Conservation (phyloP, 2,113 vertebrate genomes). For the Crotalus tigris region DNA sequence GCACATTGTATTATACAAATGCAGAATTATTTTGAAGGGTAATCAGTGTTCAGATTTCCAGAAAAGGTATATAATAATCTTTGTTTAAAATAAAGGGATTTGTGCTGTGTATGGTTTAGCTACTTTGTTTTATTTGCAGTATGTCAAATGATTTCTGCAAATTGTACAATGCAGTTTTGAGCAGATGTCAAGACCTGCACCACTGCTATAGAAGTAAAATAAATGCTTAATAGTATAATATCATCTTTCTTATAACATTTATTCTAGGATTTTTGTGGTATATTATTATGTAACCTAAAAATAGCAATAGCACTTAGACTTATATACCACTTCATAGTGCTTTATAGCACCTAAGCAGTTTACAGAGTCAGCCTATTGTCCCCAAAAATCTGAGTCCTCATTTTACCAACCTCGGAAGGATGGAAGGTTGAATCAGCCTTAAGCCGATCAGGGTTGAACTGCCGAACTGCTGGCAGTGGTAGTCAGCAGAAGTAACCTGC, state of each 20-base stretch:
- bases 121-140: slow-evolving; percentile 15
- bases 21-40: slow-evolving; percentile 36
- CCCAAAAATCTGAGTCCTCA: not conserved
- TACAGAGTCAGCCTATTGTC: not conserved
- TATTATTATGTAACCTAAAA: slow-evolving; percentile 16
- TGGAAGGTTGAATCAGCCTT: not conserved
- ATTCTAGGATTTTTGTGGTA: not conserved
- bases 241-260: not conserved
- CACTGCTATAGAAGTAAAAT: slow-evolving; percentile 18
- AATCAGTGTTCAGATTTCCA: slow-evolving; percentile 46
- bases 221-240: not conserved
- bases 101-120: slow-evolving; percentile 13
- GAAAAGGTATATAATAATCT: slow-evolving; percentile 29
- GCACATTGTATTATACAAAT: slow-evolving; percentile 18
- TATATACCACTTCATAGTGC: not conserved
- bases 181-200: slow-evolving; percentile 48
- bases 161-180: slow-evolving; percentile 17
- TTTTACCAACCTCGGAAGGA: not conserved
- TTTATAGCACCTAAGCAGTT: not conserved
- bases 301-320: not conserved
- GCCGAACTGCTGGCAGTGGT: not conserved
- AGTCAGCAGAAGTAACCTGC: not conserved
- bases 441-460: not conserved
- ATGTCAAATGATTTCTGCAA: slow-evolving; percentile 40
- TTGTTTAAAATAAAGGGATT: slow-evolving; percentile 43